phyloP scores from a whole-genome alignment of 35 echinoderm and acorn worm genomes.

The Acanthaster planci region DNA sequence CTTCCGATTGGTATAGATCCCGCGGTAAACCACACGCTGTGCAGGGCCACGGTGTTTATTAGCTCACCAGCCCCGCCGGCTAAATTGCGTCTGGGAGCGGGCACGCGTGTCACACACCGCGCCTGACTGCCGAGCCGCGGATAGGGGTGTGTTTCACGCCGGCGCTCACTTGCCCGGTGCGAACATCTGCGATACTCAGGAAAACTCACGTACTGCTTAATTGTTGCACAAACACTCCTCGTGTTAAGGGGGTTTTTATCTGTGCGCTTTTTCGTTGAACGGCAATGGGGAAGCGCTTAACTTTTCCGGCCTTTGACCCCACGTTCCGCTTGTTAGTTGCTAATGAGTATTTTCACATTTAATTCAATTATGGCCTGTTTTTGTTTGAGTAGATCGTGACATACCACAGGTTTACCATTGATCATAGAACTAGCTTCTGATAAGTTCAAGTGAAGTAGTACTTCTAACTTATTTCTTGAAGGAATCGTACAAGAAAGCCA shows the following conservation, averaged over 20 bases:
- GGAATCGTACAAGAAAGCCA: too few species aligned
- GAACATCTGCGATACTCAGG: neutral
- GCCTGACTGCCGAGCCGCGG: neutral
- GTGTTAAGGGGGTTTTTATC: neutral
- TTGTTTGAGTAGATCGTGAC: neutral
- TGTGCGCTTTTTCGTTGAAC: neutral
- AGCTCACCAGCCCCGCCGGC: neutral
- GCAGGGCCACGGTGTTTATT: conserved; percentile 1
- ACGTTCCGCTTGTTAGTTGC: conserved; percentile 6
- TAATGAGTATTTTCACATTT: conserved; percentile 11
- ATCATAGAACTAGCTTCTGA: too few species aligned
- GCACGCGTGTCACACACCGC: conserved; percentile 8
- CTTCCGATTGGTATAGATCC: conserved; percentile 13
- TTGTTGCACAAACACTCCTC: conserved; percentile 14
- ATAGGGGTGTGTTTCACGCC: neutral
- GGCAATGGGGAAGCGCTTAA: neutral
- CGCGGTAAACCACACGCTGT: conserved; percentile 16
- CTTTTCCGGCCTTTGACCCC: conserved; percentile 22
- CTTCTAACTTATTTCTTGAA: too few species aligned
- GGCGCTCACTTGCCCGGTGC: neutral
- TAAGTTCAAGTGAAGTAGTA: too few species aligned
- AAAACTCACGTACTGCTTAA: conserved; percentile 1
- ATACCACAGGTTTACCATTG: neutral
- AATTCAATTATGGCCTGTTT: conserved; percentile 8
- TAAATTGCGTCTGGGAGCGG: conserved; percentile 14